Percentiles rank a stretch among this genome's conserved stretches.
Evolutionary conservation across 2,797 vertebrate species (phyloP).

Genomic region (Squalus acanthias): DNA sequence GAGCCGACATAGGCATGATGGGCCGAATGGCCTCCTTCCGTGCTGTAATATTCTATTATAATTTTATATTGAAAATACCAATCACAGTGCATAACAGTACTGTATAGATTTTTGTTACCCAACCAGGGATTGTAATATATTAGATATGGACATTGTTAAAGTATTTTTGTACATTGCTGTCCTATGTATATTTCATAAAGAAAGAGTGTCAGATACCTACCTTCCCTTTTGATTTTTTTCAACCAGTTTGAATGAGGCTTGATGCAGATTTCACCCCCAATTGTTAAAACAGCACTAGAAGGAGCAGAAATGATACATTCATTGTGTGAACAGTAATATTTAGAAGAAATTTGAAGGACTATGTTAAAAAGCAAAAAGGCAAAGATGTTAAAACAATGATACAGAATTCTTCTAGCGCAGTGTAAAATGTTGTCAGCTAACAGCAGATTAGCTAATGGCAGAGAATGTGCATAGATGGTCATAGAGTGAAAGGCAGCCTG

Average conservation of each 20-base stretch:
- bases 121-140: not conserved
- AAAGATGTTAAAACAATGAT: not conserved
- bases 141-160: not conserved
- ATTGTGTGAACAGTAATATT: not conserved
- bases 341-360: not conserved
- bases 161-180: not conserved
- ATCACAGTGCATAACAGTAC: not conserved
- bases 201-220: not conserved
- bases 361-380: too few species aligned
- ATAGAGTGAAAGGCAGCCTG: not conserved
- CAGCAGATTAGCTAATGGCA: not conserved
- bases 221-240: constrained; percentile 18
- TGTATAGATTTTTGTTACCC: not conserved
- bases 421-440: not conserved
- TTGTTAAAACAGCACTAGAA: constrained; percentile 22
- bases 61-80: not conserved
- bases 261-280: not conserved
- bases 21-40: not conserved
- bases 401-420: not conserved
- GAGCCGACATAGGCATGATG: too few species aligned
- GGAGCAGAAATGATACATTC: not conserved
- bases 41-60: not conserved
- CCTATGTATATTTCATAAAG: not conserved
- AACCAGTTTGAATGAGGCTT: constrained; percentile 27
- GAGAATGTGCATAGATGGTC: not conserved